Base-by-base conservation (phyloP, 2,888 invertebrate genomes). In the Nebria brevicollis region DNA sequence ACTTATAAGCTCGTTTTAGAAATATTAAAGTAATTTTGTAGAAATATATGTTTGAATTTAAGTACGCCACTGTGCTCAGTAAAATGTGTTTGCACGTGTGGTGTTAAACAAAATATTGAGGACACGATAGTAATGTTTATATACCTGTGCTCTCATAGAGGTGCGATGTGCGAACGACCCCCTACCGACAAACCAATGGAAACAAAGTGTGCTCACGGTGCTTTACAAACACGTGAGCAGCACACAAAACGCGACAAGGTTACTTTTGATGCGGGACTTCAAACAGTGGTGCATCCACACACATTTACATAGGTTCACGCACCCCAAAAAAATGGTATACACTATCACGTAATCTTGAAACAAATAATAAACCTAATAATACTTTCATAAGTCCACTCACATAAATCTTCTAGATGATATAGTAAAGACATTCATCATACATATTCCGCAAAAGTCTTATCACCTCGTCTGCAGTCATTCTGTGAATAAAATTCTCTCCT, bases 181-280 rank as follows among this genome's bases (percentile, higher is more conserved):
- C 20, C 73, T 26, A 20, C 73, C 73, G 73, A 34, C 26, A 70
- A 70, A 70, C 70, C 70, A 70, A 70, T 70, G 73, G 43, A 73
- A 73, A 73, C 73, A 73, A 73, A 73, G 73, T 73, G 73, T 42
- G 73, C 73, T 73, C 20, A 73, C 73, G 13, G 73, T 73, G 42
- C 41, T 73, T 41, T 73, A 41, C 42, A 43, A 73, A 15, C 73
- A 73, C 73, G 73, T 73, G 73, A 73, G 26, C 42, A 43, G 73
- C 11, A 43, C 73, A 73, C 73, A 70, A 15, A 73, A 73, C 5
- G 73, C 42, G 20, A 11, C 43, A 2, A 10, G 54, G 54, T 54
- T 54, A 54, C 7, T 5, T 70, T 70, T 26, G 25, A 70, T 70
- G 34, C 34, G 26, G 42, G 43, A 34, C 73, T 41, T 73, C 73